These are phyloP conservation scores for Grammomys surdaster DNA, from an alignment of 2,113 vertebrate species.

Conservation along the genomic window DNA sequence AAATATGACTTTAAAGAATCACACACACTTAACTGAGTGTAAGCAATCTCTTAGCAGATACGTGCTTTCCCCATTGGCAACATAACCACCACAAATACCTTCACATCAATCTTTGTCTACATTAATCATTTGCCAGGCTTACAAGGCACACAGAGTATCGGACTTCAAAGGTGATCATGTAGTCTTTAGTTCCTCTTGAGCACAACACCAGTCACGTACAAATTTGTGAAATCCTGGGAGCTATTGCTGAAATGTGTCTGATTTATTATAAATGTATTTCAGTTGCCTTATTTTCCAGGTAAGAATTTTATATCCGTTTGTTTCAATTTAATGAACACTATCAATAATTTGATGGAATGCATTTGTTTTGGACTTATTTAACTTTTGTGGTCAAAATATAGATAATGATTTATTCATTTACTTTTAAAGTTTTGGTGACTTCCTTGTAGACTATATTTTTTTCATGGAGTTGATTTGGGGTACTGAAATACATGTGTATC, in stretches of 20 bases:
- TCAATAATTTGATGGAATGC: not conserved
- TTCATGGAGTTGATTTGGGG: not conserved
- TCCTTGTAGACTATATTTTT: not conserved
- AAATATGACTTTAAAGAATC: not conserved
- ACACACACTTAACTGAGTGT: not conserved
- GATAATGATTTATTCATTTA: not conserved
- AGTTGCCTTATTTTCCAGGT: not conserved
- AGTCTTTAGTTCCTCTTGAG: not conserved
- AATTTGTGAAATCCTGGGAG: not conserved
- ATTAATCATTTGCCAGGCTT: not conserved
- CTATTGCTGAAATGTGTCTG: not conserved
- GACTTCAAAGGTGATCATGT: not conserved
- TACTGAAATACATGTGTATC: not conserved
- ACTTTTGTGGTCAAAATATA: not conserved
- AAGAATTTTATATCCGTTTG: not conserved
- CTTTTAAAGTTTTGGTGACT: not conserved
- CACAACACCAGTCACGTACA: not conserved
- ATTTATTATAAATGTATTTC: slow-evolving; percentile 26
- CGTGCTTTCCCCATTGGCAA: not conserved
- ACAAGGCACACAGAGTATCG: not conserved
- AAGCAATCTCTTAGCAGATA: slow-evolving; percentile 3
- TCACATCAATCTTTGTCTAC: not conserved
- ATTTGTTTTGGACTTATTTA: not conserved
- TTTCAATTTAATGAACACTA: slow-evolving; percentile 28
- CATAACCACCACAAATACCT: not conserved